Percentiles rank a stretch among this genome's conserved stretches.
Evolutionary conservation across 2,888 invertebrate genomes (phyloP).

Genomic region (Euclidia mi): DNA sequence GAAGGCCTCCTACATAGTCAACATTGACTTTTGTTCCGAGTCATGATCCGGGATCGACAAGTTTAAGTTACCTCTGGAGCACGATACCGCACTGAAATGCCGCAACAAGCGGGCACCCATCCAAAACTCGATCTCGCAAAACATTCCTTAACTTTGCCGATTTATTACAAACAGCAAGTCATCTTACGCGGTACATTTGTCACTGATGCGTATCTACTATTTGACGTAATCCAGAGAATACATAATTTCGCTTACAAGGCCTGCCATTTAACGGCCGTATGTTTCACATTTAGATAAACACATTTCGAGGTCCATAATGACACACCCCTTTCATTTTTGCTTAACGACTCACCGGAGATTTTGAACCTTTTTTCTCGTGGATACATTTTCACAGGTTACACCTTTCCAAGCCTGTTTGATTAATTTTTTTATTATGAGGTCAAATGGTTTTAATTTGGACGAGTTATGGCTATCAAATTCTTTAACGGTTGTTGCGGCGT

Average conservation of each 20-base stretch:
- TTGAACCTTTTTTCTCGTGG: slow-evolving; percentile 53
- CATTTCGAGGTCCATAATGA: slow-evolving; percentile 63
- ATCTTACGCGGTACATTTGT: too few species aligned
- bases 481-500: too few species aligned
- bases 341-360: slow-evolving; percentile 56
- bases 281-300: slow-evolving; percentile 65
- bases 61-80: too few species aligned
- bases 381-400: slow-evolving; percentile 50
- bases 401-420: slow-evolving; percentile 47
- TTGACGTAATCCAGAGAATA: slow-evolving; percentile 35
- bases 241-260: slow-evolving; percentile 52
- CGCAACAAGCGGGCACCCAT: too few species aligned
- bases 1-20: too few species aligned
- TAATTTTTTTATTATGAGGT: slow-evolving; percentile 52
- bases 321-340: slow-evolving; percentile 58
- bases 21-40: too few species aligned
- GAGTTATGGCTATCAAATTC: too few species aligned
- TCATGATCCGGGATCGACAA: too few species aligned
- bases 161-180: too few species aligned
- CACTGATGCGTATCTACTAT: slow-evolving; percentile 28
- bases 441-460: slow-evolving; percentile 51
- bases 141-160: too few species aligned
- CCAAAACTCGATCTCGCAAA: too few species aligned
- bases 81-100: too few species aligned
- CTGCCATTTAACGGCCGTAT: slow-evolving; percentile 54